Evolutionary conservation across 2,888 invertebrate genomes (phyloP).

Genomic region (Crocallis elinguaria): DNA sequence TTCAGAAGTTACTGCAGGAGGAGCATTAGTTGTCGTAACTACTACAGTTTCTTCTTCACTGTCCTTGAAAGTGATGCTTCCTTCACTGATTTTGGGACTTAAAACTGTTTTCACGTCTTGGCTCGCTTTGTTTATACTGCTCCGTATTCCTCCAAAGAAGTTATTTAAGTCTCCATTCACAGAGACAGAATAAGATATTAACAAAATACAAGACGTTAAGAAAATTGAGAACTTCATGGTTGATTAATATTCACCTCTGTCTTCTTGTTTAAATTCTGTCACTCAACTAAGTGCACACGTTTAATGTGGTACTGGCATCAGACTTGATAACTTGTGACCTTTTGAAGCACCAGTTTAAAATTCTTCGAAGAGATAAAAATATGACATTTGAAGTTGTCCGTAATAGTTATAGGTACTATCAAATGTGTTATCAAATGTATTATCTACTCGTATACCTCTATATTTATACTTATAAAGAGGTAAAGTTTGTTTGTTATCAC

Average conservation of each 20-base stretch:
- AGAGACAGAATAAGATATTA: constrained; percentile 37
- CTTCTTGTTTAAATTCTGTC: constrained; percentile 39
- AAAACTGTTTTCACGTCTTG: too few relatives aligned
- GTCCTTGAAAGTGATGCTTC: constrained; percentile 36
- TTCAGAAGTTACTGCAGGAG: neutral
- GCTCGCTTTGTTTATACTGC: constrained; percentile 41
- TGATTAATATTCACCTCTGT: constrained; percentile 27
- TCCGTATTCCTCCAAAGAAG: constrained; percentile 47
- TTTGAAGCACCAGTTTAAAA: constrained; percentile 4
- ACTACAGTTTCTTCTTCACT: constrained; percentile 20
- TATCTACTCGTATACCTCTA: too few relatives aligned
- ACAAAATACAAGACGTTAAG: constrained; percentile 46
- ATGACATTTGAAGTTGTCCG: too few relatives aligned
- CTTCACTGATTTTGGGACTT: too few relatives aligned
- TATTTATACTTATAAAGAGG: too few relatives aligned
- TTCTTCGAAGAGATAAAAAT: constrained; percentile 49
- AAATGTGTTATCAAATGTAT: too few relatives aligned
- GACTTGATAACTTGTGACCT: constrained; percentile 48
- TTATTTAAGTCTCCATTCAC: constrained; percentile 51
- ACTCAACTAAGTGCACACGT: constrained; percentile 9
- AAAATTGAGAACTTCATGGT: constrained; percentile 53
- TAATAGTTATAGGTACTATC: too few relatives aligned
- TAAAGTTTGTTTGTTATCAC: too few relatives aligned
- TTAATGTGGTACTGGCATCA: constrained; percentile 23
- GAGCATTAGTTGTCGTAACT: neutral